phyloP scores from a whole-genome alignment of 2,888 invertebrate species.

The Tineola bisselliella region DNA sequence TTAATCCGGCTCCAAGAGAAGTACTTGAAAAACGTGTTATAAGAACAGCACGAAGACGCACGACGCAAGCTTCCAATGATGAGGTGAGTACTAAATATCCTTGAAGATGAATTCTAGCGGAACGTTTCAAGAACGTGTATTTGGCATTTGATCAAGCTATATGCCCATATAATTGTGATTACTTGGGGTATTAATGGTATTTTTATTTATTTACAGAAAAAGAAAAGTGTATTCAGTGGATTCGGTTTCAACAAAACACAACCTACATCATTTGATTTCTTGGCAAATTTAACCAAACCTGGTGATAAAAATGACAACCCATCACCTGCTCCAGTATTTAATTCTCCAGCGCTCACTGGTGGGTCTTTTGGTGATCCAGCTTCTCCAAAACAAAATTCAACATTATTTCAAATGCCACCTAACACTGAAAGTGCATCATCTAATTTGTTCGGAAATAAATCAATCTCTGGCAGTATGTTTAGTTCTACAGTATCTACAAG shows the following conservation, averaged over 20 bases:
- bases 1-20: conserved; percentile 72
- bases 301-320: conserved; percentile 29
- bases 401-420: conserved; percentile 2
- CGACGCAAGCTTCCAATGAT: conserved; percentile 23
- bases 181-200: background rate
- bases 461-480: background rate
- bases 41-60: conserved; percentile 78
- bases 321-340: conserved; percentile 19
- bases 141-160: background rate
- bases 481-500: background rate
- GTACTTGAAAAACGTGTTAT: conserved; percentile 80
- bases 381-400: background rate
- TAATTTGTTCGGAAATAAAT: background rate
- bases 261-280: conserved; percentile 68
- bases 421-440: background rate
- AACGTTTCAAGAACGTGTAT: too few relatives aligned
- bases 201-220: conserved; percentile 34
- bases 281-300: conserved; percentile 59
- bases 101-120: background rate
- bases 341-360: conserved; percentile 21
- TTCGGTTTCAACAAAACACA: conserved; percentile 72
- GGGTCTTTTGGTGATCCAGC: background rate
- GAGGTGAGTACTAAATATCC: conserved; percentile 25
- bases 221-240: conserved; percentile 73
- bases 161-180: background rate